These are phyloP conservation scores for Danaus melanippus DNA, from an alignment of 1,140 invertebrate genomes.

Conservation along the genomic window DNA sequence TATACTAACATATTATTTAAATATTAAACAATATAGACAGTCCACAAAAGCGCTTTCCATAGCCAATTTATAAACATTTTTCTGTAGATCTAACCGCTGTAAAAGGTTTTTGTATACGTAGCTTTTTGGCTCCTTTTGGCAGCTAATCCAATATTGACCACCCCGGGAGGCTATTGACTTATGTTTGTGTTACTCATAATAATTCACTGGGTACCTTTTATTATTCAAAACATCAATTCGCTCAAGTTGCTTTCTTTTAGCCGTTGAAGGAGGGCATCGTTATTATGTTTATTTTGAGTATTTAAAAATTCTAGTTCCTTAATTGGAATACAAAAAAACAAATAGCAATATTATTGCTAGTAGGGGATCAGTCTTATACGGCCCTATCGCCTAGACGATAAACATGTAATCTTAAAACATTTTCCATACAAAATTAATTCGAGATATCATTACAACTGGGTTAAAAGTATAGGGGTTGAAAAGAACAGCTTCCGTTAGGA, in stretches of 20 bases:
- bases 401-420: not conserved
- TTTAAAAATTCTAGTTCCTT: slow-evolving; percentile 8
- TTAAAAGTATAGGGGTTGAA: slow-evolving; percentile 24
- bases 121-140: slow-evolving; percentile 70
- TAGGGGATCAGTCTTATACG: no score
- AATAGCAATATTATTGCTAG: not conserved
- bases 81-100: slow-evolving; percentile 61
- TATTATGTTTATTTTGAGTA: slow-evolving; percentile 40
- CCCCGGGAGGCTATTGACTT: slow-evolving; percentile 68
- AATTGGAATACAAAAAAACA: not conserved
- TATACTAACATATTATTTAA: slow-evolving; percentile 1
- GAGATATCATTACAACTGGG: slow-evolving; percentile 5
- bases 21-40: slow-evolving; percentile 3
- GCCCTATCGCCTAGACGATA: not conserved
- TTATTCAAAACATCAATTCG: slow-evolving; percentile 71
- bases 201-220: slow-evolving; percentile 64
- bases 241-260: slow-evolving; percentile 54
- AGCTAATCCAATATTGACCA: slow-evolving; percentile 71
- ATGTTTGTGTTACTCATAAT: slow-evolving; percentile 70
- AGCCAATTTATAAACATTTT: slow-evolving; percentile 68
- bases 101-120: slow-evolving; percentile 72
- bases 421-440: slow-evolving; percentile 1
- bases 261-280: slow-evolving; percentile 37
- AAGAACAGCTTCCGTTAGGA: slow-evolving; percentile 46
- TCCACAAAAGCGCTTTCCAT: slow-evolving; percentile 33